Conservation (phyloP, 2,797 vertebrate species). For the Poeciliopsis presidionis region DNA sequence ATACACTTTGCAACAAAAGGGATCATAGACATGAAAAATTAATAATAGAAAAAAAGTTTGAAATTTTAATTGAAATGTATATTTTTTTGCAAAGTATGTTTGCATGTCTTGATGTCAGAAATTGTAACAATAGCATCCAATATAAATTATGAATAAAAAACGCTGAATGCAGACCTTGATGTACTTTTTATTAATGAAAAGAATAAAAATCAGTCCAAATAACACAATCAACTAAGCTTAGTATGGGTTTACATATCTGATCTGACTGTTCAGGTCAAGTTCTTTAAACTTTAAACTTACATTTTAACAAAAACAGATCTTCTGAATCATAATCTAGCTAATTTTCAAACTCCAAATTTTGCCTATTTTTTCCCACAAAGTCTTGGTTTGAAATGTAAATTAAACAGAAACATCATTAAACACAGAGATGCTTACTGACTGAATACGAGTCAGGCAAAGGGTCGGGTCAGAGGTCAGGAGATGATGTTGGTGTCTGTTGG, state of each 20-base stretch:
- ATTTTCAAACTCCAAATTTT: not conserved
- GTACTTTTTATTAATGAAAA: conserved; percentile 2
- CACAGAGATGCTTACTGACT: conserved; percentile 25
- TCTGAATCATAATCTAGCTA: not conserved
- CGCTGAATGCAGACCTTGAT: not conserved
- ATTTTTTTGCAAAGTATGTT: not conserved
- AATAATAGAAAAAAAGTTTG: not conserved
- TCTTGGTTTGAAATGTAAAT: not conserved
- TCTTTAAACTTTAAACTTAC: not conserved
- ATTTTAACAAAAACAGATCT: not conserved
- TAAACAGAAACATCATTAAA: not conserved
- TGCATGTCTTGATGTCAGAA: not conserved
- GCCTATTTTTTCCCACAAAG: not conserved
- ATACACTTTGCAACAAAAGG: not conserved
- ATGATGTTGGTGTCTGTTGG: conserved; percentile 68
- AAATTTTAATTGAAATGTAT: not conserved
- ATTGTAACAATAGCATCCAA: not conserved
- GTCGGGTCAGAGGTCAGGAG: conserved; percentile 73
- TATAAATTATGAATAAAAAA: not conserved
- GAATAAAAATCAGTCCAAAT: not conserved
- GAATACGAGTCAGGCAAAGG: conserved; percentile 67
- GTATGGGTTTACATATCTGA: not conserved
- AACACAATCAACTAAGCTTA: not conserved
- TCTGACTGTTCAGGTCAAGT: conserved; percentile 10
- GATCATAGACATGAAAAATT: not conserved